phyloP scores from a whole-genome alignment of 2,888 invertebrate genomes.

The Biston betularia region DNA sequence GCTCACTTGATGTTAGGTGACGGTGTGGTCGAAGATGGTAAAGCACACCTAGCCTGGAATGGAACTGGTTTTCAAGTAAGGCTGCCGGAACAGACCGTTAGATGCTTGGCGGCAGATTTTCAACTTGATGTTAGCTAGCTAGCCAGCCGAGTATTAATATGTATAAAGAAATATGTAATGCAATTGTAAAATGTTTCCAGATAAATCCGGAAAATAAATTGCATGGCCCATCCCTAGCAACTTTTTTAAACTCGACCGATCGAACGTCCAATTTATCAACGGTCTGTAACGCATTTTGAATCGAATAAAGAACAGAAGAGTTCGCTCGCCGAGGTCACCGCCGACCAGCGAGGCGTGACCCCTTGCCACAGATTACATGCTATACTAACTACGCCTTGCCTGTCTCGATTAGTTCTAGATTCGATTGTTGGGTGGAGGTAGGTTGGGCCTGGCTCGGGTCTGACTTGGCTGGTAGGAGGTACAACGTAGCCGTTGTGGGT shows the following conservation, averaged over 20 bases:
- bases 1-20: no score
- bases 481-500: constrained; percentile 77
- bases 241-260: constrained; percentile 45
- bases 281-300: constrained; percentile 70
- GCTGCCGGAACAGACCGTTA: no score
- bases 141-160: no score
- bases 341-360: constrained; percentile 59
- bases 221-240: constrained; percentile 20
- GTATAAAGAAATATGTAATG: no score
- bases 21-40: no score
- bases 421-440: constrained; percentile 62
- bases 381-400: background rate
- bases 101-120: no score
- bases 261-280: constrained; percentile 55
- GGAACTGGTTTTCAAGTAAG: no score
- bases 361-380: constrained; percentile 32
- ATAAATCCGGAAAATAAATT: constrained; percentile 2
- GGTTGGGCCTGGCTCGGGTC: constrained; percentile 53
- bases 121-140: no score
- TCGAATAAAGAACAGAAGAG: constrained; percentile 77
- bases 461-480: constrained; percentile 55
- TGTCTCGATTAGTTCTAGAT: constrained; percentile 40
- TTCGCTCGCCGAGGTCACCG: constrained; percentile 66
- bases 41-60: no score
- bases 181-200: background rate